Percentiles rank a stretch among this genome's conserved stretches.
These are phyloP conservation scores for Drosophila sulfurigaster DNA, from an alignment of 1,140 invertebrate genomes.

Conservation along the genomic window DNA sequence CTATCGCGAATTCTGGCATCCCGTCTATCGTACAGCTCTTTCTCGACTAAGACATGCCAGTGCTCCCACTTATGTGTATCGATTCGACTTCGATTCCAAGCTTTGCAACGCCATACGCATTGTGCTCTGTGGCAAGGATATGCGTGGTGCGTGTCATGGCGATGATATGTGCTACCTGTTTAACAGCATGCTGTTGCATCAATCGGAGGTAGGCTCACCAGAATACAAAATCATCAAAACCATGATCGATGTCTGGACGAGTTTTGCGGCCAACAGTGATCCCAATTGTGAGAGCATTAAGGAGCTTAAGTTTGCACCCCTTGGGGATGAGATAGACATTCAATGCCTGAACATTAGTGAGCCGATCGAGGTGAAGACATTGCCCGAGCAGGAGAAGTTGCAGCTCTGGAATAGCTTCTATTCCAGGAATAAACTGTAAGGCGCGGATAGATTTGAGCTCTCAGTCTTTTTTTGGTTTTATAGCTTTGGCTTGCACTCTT, in stretches of 20 bases:
- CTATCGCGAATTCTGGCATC: constrained; percentile 85
- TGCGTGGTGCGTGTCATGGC: constrained; percentile 87
- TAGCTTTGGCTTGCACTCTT: constrained; percentile 57
- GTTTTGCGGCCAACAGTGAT: constrained; percentile 84
- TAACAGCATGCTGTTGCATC: constrained; percentile 84
- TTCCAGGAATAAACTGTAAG: constrained; percentile 44
- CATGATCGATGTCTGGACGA: constrained; percentile 86
- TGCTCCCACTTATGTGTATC: constrained; percentile 85
- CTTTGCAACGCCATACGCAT: constrained; percentile 71
- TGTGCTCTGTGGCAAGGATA: constrained; percentile 70
- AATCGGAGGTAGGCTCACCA: constrained; percentile 68
- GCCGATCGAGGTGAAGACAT: constrained; percentile 65
- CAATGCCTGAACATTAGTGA: constrained; percentile 85
- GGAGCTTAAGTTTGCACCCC: constrained; percentile 72
- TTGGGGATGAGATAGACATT: constrained; percentile 62
- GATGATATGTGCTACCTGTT: constrained; percentile 89
- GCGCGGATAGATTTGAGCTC: not conserved
- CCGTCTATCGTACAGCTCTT: constrained; percentile 80
- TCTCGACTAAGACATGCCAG: constrained; percentile 63
- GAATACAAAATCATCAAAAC: constrained; percentile 80
- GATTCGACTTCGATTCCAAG: constrained; percentile 84
- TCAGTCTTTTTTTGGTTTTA: constrained; percentile 26
- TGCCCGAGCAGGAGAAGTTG: constrained; percentile 84
- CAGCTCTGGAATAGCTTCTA: constrained; percentile 85
- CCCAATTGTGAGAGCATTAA: constrained; percentile 73